Base-by-base conservation (phyloP, 1,140 invertebrate species). In the Atopsyche davidsoni region DNA sequence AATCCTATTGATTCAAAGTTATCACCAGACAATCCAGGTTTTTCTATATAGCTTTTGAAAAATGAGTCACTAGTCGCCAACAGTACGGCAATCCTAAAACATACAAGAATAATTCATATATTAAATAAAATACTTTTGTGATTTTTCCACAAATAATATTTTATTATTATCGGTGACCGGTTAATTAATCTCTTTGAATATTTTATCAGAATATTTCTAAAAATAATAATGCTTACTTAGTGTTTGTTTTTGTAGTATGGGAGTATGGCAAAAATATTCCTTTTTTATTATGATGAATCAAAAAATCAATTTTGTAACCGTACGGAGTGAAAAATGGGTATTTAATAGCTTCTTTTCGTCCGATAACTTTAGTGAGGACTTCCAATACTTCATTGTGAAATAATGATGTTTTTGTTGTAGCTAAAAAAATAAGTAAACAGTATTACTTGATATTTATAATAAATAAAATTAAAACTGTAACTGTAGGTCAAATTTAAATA, bases 261-360 rank as follows among this genome's bases (percentile, higher is more conserved):
- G 10, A 22, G 2, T 22, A 4, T 16, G 21, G 1, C 19, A 40
- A 19, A 14, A 35, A 35, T 23, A 2, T 28, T 23, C 22, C 22
- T 19, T 48, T 18, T 40, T 40, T 40, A 31, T 48, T 38, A 10
- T 40, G 21, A 9, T 40, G 9, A n/a, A 48, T 18, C n/a, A 25
- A 48, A 40, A 48, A 48, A 40, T 48, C 46, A 6, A 48, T 31
- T 40, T 9, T 24, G 31, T 40, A 48, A 10, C 46, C 46, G 22
- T 48, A 48, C 18, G 46, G 35, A 7, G 46, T 22, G 24, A 6
- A 48, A 18, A 13, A 14, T 2, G 23, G 24, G 13, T 31, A 28
- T 40, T 48, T 22, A 16, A 48, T 18, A 1, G 17, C 24, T 25
- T 40, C 24, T 17, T 4, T 1, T 17, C 32, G 19, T 14, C 13